These are phyloP conservation scores for Eupeodes luniger DNA, from an alignment of 2,888 invertebrate genomes.

Conservation along the genomic window DNA sequence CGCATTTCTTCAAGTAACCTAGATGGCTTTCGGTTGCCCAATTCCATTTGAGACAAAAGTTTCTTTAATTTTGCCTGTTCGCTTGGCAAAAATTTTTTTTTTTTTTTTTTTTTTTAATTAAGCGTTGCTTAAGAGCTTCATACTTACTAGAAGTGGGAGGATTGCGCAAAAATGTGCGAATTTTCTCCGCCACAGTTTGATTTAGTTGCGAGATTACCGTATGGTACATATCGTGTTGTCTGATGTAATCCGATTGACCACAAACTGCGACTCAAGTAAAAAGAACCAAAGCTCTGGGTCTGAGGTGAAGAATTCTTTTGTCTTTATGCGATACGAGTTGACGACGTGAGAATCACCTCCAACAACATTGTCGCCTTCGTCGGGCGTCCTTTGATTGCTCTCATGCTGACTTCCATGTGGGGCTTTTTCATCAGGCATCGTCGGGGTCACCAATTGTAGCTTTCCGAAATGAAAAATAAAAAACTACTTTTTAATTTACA, in stretches of 20 bases:
- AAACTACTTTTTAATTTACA: too few species aligned
- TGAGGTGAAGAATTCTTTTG: conserved; percentile 3
- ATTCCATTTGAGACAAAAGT: conserved; percentile 9
- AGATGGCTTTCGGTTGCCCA: conserved; percentile 16
- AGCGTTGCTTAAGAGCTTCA: conserved; percentile 12
- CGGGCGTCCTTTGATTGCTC: too few species aligned
- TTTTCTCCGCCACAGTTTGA: conserved; percentile 5
- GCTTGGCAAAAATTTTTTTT: conserved; percentile 28
- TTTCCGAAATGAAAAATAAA: too few species aligned
- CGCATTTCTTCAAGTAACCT: conserved; percentile 15
- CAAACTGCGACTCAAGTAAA: conserved; percentile 3
- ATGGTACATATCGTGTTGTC: neutral
- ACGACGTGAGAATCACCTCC: neutral
- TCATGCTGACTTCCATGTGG: too few species aligned
- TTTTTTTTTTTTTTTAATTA: too few species aligned
- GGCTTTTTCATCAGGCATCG: too few species aligned
- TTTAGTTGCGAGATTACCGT: conserved; percentile 3
- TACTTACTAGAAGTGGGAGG: conserved; percentile 20
- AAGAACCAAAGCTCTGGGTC: conserved; percentile 14
- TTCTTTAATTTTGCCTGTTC: neutral
- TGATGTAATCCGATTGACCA: neutral
- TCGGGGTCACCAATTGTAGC: too few species aligned
- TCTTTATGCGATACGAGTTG: neutral
- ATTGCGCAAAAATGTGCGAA: conserved; percentile 21
- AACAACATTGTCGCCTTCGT: neutral